Conservation (phyloP, 1,140 invertebrate species). For the Gryllus bimaculatus region DNA sequence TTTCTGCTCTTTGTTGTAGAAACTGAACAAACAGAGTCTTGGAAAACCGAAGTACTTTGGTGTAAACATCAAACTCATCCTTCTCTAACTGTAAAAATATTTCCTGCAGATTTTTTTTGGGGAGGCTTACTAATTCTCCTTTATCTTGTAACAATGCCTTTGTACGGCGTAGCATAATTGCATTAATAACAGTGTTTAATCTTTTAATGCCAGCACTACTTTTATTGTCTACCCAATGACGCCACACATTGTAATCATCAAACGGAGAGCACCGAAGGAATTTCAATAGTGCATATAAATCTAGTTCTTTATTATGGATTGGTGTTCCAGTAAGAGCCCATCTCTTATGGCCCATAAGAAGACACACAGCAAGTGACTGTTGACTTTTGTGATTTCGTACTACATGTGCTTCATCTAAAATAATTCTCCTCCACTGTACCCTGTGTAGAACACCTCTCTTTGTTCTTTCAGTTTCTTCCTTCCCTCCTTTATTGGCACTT, state of each 20-base stretch:
- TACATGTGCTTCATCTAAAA: conserved; percentile 88
- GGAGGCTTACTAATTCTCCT: conserved; percentile 50
- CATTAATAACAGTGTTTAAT: conserved; percentile 67
- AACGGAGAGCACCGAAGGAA: conserved; percentile 80
- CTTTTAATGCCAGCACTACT: conserved; percentile 57
- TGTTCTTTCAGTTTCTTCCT: neutral
- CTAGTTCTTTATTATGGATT: conserved; percentile 85
- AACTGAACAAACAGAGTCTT: conserved; percentile 65
- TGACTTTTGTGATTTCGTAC: conserved; percentile 80
- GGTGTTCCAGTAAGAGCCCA: conserved; percentile 93
- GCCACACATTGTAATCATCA: conserved; percentile 54
- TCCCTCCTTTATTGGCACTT: neutral
- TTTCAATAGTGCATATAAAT: conserved; percentile 79
- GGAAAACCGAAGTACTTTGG: conserved; percentile 49
- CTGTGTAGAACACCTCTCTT: conserved; percentile 42
- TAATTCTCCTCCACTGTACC: conserved; percentile 72
- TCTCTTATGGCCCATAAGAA: conserved; percentile 48
- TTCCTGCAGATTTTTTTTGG: conserved; percentile 48
- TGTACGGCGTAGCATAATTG: conserved; percentile 71
- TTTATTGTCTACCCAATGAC: conserved; percentile 62
- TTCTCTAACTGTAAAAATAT: conserved; percentile 50
- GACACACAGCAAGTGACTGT: conserved; percentile 59
- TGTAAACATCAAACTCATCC: conserved; percentile 67
- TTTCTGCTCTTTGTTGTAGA: conserved; percentile 61
- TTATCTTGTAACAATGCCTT: conserved; percentile 62